Base-by-base conservation (phyloP, 2,888 invertebrate species). In the Leptinotarsa haldemani region DNA sequence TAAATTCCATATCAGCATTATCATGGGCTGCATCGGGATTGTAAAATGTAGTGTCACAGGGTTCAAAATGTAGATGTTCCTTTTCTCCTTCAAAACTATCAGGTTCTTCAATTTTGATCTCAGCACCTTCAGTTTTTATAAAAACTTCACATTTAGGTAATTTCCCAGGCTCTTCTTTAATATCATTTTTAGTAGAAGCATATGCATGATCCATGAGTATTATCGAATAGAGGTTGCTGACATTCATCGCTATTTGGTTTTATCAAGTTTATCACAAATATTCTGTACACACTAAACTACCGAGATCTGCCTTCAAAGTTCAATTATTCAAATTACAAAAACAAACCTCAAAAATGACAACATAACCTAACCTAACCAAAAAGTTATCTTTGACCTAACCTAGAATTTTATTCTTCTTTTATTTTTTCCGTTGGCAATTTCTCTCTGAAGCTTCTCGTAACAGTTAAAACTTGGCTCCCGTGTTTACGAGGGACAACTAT, bases 191-290 rank as follows among this genome's bases (percentile, higher is more conserved):
- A n/a, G 22, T 16, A 15, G 52, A 48, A 52, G 66, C 66, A 66
- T 66, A 66, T 4, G 66, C 66, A 66, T 66, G 66, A 25, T 66
- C 66, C n/a, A 66, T 30, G 25, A 40, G 48, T 52, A 52, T 66
- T 50, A 52, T 22, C n/a, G 22, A 50, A 22, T 56, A 2, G 20
- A 20, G 18, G 25, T 66, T 25, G 13, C 30, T n/a, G 25, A n/a
- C 48, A 13, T 47, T 25, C 48, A 50, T 30, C 1, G 0, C 25
- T 47, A 52, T 25, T 1, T 25, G n/a, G 2, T 40, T 40, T 40
- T 40, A 40, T 40, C 9, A 40, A 40, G 0, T 9, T 40, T 40
- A 12, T 40, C 40, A 30, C 40, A 40, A 9, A 9, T 9, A 40
- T 40, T 40, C 9, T 40, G 40, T 40, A 40, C 9, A 40, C 40